Conservation (phyloP, 2,888 invertebrate genomes). For the Acleris holmiana region DNA sequence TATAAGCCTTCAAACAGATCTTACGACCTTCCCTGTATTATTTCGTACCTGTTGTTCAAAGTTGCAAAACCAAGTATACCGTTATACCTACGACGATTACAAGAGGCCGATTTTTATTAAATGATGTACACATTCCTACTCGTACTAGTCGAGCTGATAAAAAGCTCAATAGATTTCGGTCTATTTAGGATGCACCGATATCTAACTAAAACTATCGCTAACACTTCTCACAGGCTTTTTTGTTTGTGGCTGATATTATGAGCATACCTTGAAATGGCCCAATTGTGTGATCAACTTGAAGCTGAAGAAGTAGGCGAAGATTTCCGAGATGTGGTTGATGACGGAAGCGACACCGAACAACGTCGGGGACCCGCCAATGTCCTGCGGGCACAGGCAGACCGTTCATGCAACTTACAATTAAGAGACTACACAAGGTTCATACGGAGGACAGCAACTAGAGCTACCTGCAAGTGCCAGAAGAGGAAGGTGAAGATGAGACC, state of each 20-base stretch:
- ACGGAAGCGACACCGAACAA: constrained; percentile 99
- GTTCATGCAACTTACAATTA: background rate
- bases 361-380: constrained; percentile 98
- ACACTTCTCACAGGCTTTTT: background rate
- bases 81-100: no score
- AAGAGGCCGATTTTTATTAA: no score
- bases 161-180: no score
- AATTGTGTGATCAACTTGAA: constrained; percentile 96
- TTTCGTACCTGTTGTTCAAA: no score
- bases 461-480: constrained; percentile 98
- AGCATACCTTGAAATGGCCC: constrained; percentile 94
- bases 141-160: no score
- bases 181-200: no score
- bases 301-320: constrained; percentile 99
- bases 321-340: constrained; percentile 99
- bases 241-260: background rate
- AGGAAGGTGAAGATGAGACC: constrained; percentile 99
- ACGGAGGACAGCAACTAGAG: background rate
- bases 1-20: no score
- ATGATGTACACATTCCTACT: no score
- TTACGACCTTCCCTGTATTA: no score
- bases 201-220: no score
- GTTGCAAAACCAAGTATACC: no score
- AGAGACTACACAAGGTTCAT: no score
- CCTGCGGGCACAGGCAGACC: constrained; percentile 78